phyloP scores from a whole-genome alignment of 37 sponge, comb jelly and placozoan genomes.

The Diacarnus erythraeanus region DNA sequence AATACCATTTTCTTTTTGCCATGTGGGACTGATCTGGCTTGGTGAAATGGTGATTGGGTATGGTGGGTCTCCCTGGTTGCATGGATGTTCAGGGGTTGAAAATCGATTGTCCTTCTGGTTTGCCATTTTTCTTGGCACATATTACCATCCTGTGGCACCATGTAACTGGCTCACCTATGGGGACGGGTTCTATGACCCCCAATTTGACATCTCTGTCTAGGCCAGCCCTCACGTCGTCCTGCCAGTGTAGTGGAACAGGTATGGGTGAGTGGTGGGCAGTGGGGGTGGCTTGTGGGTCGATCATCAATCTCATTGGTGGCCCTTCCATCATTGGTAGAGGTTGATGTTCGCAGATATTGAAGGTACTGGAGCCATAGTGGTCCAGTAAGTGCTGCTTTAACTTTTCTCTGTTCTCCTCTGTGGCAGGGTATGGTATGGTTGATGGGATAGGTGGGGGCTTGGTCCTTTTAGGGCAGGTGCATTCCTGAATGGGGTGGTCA shows the following conservation, averaged over 20 bases:
- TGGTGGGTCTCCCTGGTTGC: constrained; percentile 41
- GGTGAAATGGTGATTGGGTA: constrained; percentile 38
- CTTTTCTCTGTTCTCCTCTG: constrained; percentile 45
- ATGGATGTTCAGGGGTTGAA: constrained; percentile 38
- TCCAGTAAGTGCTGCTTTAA: constrained; percentile 43
- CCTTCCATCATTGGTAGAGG: constrained; percentile 49
- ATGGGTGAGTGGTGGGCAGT: constrained; percentile 49
- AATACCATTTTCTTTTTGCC: constrained; percentile 48
- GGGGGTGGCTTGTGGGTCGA: constrained; percentile 47
- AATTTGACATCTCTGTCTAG: constrained; percentile 42
- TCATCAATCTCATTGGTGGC: constrained; percentile 44
- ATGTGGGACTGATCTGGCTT: constrained; percentile 46
- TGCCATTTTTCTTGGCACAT: constrained; percentile 22
- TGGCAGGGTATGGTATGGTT: constrained; percentile 44
- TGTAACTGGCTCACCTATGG: constrained; percentile 48
- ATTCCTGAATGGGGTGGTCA: constrained; percentile 7
- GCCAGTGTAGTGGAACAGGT: constrained; percentile 51
- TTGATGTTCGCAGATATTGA: constrained; percentile 31
- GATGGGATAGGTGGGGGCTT: constrained; percentile 31
- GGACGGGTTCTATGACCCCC: constrained; percentile 50
- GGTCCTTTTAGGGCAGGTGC: constrained; percentile 5
- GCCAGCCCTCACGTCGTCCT: constrained; percentile 40
- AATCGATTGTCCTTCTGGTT: constrained; percentile 36
- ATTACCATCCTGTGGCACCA: constrained; percentile 51
- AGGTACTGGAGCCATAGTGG: constrained; percentile 45